These are phyloP conservation scores for Takifugu bimaculatus DNA, from an alignment of 2,113 vertebrate species.

Conservation along the genomic window DNA sequence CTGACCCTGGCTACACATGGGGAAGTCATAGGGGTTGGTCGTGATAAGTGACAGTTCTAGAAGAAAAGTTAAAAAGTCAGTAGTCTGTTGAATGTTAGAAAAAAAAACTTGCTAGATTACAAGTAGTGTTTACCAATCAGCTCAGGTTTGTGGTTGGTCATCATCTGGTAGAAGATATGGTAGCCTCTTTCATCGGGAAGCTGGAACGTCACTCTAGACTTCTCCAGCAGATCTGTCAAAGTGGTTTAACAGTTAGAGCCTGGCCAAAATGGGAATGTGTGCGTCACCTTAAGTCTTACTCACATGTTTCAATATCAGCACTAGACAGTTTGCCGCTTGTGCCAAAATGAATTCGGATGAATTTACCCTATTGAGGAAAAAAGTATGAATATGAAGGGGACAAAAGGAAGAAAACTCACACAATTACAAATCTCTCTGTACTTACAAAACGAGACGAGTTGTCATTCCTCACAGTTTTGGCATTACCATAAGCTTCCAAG, in stretches of 20 bases:
- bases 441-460: conserved; percentile 67
- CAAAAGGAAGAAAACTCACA: background rate
- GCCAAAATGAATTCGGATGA: conserved; percentile 64
- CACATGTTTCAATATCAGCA: conserved; percentile 68
- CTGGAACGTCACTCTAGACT: conserved; percentile 65
- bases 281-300: conserved; percentile 7
- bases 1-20: conserved; percentile 57
- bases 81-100: background rate
- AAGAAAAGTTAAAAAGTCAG: background rate
- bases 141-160: conserved; percentile 62
- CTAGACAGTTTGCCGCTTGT: conserved; percentile 60
- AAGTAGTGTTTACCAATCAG: conserved; percentile 41
- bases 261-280: background rate
- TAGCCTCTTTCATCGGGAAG: conserved; percentile 64
- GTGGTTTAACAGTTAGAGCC: conserved; percentile 10
- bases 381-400: background rate
- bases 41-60: conserved; percentile 52
- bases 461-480: conserved; percentile 39
- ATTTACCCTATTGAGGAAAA: conserved; percentile 60
- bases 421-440: conserved; percentile 10
- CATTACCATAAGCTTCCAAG: conserved; percentile 63
- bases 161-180: conserved; percentile 69
- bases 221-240: conserved; percentile 63
- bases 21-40: conserved; percentile 64
- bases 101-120: background rate